phyloP scores from a whole-genome alignment of 2,113 vertebrate genomes.

The Pelobates fuscus region DNA sequence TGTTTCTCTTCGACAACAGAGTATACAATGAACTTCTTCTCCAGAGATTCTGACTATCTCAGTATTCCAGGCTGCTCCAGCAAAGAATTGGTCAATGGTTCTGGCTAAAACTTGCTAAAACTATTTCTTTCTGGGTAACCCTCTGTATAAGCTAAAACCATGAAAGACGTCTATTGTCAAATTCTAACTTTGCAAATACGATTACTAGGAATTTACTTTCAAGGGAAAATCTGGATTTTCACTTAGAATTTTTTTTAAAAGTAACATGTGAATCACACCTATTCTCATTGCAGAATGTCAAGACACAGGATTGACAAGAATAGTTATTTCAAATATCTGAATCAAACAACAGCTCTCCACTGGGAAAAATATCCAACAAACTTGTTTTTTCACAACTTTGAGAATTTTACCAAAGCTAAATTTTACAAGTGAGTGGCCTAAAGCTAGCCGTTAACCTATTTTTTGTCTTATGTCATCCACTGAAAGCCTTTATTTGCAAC shows the following conservation, averaged over 20 bases:
- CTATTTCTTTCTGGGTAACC: slow-evolving; percentile 35
- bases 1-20: background rate
- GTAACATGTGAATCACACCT: background rate
- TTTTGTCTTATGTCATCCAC: slow-evolving; percentile 4
- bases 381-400: background rate
- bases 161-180: background rate
- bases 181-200: slow-evolving; percentile 26
- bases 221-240: slow-evolving; percentile 38
- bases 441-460: slow-evolving; percentile 28
- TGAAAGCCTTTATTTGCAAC: slow-evolving; percentile 19
- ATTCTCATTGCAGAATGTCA: background rate
- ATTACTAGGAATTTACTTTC: slow-evolving; percentile 18
- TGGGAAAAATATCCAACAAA: background rate
- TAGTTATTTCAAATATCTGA: too few species aligned
- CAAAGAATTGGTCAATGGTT: slow-evolving; percentile 18
- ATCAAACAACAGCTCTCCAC: too few species aligned
- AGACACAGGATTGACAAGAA: background rate
- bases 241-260: background rate
- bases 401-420: background rate
- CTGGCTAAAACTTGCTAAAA: slow-evolving; percentile 46
- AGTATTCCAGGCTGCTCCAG: slow-evolving; percentile 1
- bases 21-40: slow-evolving; percentile 14
- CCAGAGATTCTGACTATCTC: slow-evolving; percentile 15
- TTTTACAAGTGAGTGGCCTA: background rate
- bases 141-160: slow-evolving; percentile 18